These are phyloP conservation scores for Plotosus lineatus DNA, from an alignment of 2,113 vertebrate species.

Conservation along the genomic window DNA sequence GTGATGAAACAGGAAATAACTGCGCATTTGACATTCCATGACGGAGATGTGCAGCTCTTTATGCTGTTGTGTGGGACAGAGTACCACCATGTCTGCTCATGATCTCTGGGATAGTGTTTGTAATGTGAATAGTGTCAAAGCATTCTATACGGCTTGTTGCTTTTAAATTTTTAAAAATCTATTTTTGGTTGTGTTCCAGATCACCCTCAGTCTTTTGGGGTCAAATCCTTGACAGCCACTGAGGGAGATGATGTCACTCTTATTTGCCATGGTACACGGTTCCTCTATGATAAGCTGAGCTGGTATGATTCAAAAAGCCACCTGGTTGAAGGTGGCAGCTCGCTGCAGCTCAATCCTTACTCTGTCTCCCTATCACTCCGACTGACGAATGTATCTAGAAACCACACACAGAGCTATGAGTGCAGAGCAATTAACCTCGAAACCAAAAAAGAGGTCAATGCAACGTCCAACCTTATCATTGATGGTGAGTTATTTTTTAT, in stretches of 20 bases:
- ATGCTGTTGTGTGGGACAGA: conserved; percentile 44
- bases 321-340: conserved; percentile 43
- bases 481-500: conserved; percentile 68
- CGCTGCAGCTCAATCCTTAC: conserved; percentile 60
- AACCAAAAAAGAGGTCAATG: conserved; percentile 63
- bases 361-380: conserved; percentile 74
- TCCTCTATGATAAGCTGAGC: conserved; percentile 75
- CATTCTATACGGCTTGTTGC: too few species aligned
- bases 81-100: conserved; percentile 33
- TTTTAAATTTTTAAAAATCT: too few species aligned
- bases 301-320: conserved; percentile 75
- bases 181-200: conserved; percentile 68
- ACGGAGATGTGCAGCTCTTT: conserved; percentile 46
- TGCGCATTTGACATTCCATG: conserved; percentile 69
- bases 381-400: conserved; percentile 74
- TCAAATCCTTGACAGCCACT: conserved; percentile 64
- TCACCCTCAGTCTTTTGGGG: conserved; percentile 65
- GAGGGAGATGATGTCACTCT: conserved; percentile 72
- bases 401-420: conserved; percentile 68
- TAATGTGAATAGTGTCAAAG: conserved; percentile 1
- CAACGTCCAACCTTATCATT: conserved; percentile 67
- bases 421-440: conserved; percentile 73
- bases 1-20: conserved; percentile 77
- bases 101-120: neutral
- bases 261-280: conserved; percentile 78